These are phyloP conservation scores for silkworm (Bombyx mori) DNA, from an alignment of 1,140 invertebrate genomes.

Conservation along the genomic window ASM3026992v2 NC_085119.1:7256001-7256500, in stretches of 20 bases:
- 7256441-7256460: conserved; percentile 32
- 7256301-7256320: conserved; percentile 40
- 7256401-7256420: conserved; percentile 27
- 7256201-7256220: conserved; percentile 7
- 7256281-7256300: conserved; percentile 67
- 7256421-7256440: conserved; percentile 33
- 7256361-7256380: conserved; percentile 58
- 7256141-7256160: too few species aligned
- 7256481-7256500: conserved; percentile 42
- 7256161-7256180: too few species aligned
- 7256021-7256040: too few species aligned
- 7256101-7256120: too few species aligned
- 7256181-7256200: too few species aligned
- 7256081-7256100: too few species aligned
- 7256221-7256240: conserved; percentile 32
- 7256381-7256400: conserved; percentile 18
- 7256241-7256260: conserved; percentile 59
- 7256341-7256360: conserved; percentile 61
- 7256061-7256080: too few species aligned
- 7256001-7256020: too few species aligned
- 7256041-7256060: too few species aligned
- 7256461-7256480: conserved; percentile 64
- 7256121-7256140: too few species aligned
- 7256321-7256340: conserved; percentile 57
- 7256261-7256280: conserved; percentile 66